Percentiles rank a stretch among this genome's conserved stretches.
Evolutionary conservation across 2,888 invertebrate species (phyloP).

Genomic region (Drosophila pseudotakahashii): DNA sequence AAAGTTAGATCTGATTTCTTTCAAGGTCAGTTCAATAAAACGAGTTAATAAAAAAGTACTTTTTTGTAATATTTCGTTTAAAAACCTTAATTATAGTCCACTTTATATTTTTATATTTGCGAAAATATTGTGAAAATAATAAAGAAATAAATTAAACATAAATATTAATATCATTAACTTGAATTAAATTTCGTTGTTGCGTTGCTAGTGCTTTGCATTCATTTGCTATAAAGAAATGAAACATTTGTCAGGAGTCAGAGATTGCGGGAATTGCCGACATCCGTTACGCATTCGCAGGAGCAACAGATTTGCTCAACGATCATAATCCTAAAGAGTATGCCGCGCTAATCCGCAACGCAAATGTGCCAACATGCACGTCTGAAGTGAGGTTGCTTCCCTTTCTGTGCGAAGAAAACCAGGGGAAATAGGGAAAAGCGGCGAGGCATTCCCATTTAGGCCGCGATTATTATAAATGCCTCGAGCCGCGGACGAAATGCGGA

Average conservation of each 20-base stretch:
- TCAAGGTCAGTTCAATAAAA: no score
- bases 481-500: not conserved
- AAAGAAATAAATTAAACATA: no score
- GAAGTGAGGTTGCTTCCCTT: conserved; percentile 62
- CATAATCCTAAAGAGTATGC: conserved; percentile 80
- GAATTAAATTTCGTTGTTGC: not conserved
- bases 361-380: conserved; percentile 82
- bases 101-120: no score
- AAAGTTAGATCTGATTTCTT: no score
- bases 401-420: conserved; percentile 16
- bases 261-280: conserved; percentile 42
- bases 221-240: conserved; percentile 39
- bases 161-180: no score
- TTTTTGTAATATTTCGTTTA: no score
- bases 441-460: conserved; percentile 32
- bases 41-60: no score
- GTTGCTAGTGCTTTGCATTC: not conserved
- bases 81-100: no score
- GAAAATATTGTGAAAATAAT: no score
- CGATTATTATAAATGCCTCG: conserved; percentile 37
- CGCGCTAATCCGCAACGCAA: conserved; percentile 82
- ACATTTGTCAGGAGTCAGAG: conserved; percentile 73
- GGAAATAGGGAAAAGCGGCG: conserved; percentile 24
- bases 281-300: conserved; percentile 70
- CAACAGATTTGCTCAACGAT: conserved; percentile 84